Evolutionary conservation across 2,797 vertebrate species (phyloP), one percentile per base, ranked within the genome.

Genomic region (Coilia nasus): DNA sequence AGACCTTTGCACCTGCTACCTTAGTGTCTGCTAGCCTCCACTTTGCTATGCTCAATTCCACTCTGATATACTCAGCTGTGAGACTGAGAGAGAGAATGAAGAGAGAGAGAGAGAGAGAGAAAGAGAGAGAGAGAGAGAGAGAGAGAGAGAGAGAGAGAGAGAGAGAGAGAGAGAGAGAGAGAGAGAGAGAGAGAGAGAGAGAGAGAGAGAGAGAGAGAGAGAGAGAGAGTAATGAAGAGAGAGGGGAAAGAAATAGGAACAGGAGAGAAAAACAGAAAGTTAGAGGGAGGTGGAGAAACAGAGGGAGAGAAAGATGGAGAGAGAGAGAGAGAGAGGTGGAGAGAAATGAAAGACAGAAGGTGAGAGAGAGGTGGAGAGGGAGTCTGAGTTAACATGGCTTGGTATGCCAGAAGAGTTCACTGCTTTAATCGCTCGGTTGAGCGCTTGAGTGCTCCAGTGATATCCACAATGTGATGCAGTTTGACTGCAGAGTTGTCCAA

Each of bases 371-470:
- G 25, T 12, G n/a, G 47, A 83, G 5, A 35, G 54, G 35, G n/a
- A 50, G 59, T 5, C 14, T 47, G 62, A 14, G 31, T 1, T 23
- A 7, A 83, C 59, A 31, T 75, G 46, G 50, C 50, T 75, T 54
- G 50, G 62, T 83, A 89, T 85, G 21, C 11, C 82, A 83, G 19
- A 71, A 19, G 28, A 71, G 80, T 56, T 80, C 31, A 80, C 80
- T 81, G 50, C 23, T 86, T 62, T 85, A 85, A 86, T 88, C 25
- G 62, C 59, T 86, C 81, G 54, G 81, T 81, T 83, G 82, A 89
- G 83, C 85, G 75, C 87, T 81, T 82, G 83, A 86, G 84, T 84
- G 54, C 64, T 87, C 25, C 60, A 57, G 86, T 90, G 88, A 90
- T 88, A 35, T 46, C 50, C 67, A 28, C 11, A 57, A 80, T 50